phyloP scores from a whole-genome alignment of 2,888 invertebrate species.

The Rhagium mordax region DNA sequence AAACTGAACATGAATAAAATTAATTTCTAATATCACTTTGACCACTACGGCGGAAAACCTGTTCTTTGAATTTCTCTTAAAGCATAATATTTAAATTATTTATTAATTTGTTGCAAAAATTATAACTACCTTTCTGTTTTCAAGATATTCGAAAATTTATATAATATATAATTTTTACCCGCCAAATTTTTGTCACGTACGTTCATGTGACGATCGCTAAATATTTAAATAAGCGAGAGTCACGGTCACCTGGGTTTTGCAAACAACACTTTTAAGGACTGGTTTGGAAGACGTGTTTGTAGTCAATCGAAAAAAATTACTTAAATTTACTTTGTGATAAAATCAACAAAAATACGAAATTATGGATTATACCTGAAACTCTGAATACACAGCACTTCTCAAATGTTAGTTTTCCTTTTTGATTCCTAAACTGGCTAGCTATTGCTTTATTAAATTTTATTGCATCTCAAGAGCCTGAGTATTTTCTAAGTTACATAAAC shows the following conservation, averaged over 20 bases:
- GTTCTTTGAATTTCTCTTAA: too few relatives aligned
- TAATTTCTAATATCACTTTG: too few relatives aligned
- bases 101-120: too few relatives aligned
- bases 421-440: neutral
- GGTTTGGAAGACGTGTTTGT: conserved; percentile 53
- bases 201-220: conserved; percentile 52
- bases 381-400: conserved; percentile 1
- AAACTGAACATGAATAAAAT: too few relatives aligned
- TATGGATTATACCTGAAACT: conserved; percentile 30
- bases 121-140: too few relatives aligned
- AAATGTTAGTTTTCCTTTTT: conserved; percentile 1
- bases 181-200: neutral
- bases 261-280: conserved; percentile 58
- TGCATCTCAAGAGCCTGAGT: neutral
- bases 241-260: conserved; percentile 63
- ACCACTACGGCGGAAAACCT: too few relatives aligned
- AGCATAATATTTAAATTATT: too few relatives aligned
- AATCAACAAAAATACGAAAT: conserved; percentile 37
- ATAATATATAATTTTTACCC: neutral
- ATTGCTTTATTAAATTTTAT: neutral
- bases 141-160: too few relatives aligned
- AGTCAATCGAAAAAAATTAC: conserved; percentile 39
- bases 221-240: conserved; percentile 64
- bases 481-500: neutral
- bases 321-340: conserved; percentile 42